Base-by-base conservation (phyloP, 2,797 vertebrate genomes). In the Acanthis flammea region DNA sequence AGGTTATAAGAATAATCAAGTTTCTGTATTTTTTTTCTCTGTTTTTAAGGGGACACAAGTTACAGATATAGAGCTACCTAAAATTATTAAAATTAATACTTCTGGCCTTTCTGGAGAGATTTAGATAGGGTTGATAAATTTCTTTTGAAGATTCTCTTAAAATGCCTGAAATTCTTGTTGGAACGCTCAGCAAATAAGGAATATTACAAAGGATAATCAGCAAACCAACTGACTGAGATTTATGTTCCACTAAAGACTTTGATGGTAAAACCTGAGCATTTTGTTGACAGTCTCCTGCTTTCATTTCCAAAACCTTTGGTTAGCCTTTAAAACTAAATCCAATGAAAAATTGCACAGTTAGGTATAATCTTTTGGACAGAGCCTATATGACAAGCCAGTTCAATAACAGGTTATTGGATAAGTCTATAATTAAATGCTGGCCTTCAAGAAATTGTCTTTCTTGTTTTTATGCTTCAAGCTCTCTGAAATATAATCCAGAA, bases 331-430 rank as follows among this genome's bases (percentile, higher is more conserved):
- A 95, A 88, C 19, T n/a, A 95, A 94, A 86, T 84, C 70, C 39
- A 89, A 57, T 65, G 66, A 95, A 94, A 95, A 94, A 94, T 50
- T 91, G 35, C 65, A 86, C 55, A 71, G 74, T 86, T 78, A 84
- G 12, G 5, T 86, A 67, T 90, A 96, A 96, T 92, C 90, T 37
- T 84, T 60, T 74, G 44, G 79, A 82, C 55, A 95, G 82, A 86
- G 27, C 41, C 50, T 80, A 61, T 61, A 42, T 78, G 92, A 88
- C 0, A 3, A 92, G 42, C n/a, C 21, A 70, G 58, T 93, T 96
- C 82, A 94, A 85, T 92, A 94, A 92, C 24, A 68, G 57, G 71
- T 96, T 96, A 92, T 87, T 96, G 78, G 65, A 48, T 95, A 90
- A 95, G 31, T 91, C 74, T 72, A 30, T 75, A 91, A 86, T 91